Evolutionary conservation across 2,797 vertebrate genomes (phyloP), one percentile per base, ranked within the genome.

Genomic region (Parotocinclus haroldoi): DNA sequence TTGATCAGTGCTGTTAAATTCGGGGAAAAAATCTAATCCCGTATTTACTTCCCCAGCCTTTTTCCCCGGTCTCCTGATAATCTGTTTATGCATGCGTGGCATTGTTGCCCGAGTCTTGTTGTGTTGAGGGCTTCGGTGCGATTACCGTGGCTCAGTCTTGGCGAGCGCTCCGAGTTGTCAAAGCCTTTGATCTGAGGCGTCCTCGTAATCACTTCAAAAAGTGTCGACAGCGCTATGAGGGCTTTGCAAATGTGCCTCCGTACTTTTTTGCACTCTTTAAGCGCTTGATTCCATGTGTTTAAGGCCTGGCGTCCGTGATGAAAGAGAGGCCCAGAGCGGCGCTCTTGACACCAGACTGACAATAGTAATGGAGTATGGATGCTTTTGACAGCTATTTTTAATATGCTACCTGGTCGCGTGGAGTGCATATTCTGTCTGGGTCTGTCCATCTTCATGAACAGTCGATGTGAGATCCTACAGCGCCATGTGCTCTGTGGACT

Each of bases 101-200:
- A 83, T 83, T 80, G 79, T 79, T 82, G 74, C 69, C 65, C 57
- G 61, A 84, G 77, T 76, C 80, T 78, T 77, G 72, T 83, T 81
- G 73, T 81, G 81, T 79, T 80, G 71, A 75, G 80, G 86, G 79
- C 77, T 86, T 55, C 68, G 63, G 81, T 68, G 73, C 85, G 84
- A 89, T 89, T 87, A 88, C 82, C 78, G 80, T 63, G 77, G 78
- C 84, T 86, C 79, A 62, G 81, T 84, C 85, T 86, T 84, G 82
- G 81, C 80, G 80, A 69, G 27, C 82, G 79, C 83, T 84, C 85
- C 12, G 79, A 87, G 85, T 86, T 82, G 85, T 90, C 86, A 88
- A 84, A 89, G 84, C 84, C 85, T 88, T 89, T 89, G 87, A 88
- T 87, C 88, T 88, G 81, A 87, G 85, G 83, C 80, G 81, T 85